Evolutionary conservation across 2,797 vertebrate species (phyloP), one percentile per base, ranked within the genome.

Genomic region (Sparidentex hasta): DNA sequence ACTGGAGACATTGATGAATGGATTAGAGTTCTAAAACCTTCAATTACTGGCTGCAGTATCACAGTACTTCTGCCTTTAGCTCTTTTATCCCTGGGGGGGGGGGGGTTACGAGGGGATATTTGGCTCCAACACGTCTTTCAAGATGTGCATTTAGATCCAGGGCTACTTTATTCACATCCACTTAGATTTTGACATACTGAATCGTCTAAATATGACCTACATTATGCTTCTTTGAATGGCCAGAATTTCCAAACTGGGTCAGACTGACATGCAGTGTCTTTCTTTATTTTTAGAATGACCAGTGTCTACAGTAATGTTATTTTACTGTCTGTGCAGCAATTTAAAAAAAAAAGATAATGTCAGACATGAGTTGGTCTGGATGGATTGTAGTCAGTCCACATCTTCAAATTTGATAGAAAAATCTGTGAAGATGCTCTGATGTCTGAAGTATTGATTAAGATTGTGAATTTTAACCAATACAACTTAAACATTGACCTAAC

Each of bases 1-100:
- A 74, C 81, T 21, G 81, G 27, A 80, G 89, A 84, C 84, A 84
- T 74, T 86, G 89, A 91, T 78, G 83, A 88, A 92, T 88, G 88
- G 84, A 90, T 90, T 84, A 86, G 73, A 76, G 74, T 67, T 76
- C 59, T 81, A 65, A 90, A 90, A 78, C 77, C 87, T 86, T 91
- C 90, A 85, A 84, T 91, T 85, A 82, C 65, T 16, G 52, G 51
- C 78, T 71, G 71, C 76, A 66, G 72, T 66, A 69, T 74, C 74
- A 27, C 73, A 71, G 50, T 43, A 23, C 68, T 74, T 56, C 74
- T 67, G n/a, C 54, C 47, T 69, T 80, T 23, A 67, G 55, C 73
- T 79, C 64, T 57, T 80, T 78, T 54, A 80, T 81, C 72, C 59
- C 51, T 11, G n/a, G n/a, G 66, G 75, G 72, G 65, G n/a, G n/a